phyloP scores from a whole-genome alignment of 2,888 invertebrate species.

The Pseudococcus viburni region DNA sequence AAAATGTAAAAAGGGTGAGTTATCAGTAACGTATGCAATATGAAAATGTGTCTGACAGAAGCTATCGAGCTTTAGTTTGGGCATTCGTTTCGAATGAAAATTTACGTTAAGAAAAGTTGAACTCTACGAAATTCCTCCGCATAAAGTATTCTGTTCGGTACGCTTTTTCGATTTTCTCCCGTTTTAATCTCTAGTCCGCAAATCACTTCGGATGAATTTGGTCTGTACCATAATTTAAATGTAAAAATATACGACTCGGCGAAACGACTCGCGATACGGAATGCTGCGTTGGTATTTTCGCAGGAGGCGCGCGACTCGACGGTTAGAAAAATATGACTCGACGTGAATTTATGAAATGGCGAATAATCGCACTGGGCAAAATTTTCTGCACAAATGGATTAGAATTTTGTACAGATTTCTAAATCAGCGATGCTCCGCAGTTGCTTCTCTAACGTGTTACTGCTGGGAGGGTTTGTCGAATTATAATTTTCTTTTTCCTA shows the following conservation, averaged over 20 bases:
- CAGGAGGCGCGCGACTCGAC: slow-evolving; percentile 3
- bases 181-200: slow-evolving; percentile 64
- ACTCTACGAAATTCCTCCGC: slow-evolving; percentile 45
- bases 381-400: slow-evolving; percentile 7
- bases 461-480: background rate
- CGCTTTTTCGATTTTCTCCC: slow-evolving; percentile 53
- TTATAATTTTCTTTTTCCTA: background rate
- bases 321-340: slow-evolving; percentile 26
- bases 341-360: slow-evolving; percentile 4
- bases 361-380: background rate
- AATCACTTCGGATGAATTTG: slow-evolving; percentile 60
- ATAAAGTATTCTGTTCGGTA: slow-evolving; percentile 57
- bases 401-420: background rate
- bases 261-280: slow-evolving; percentile 4
- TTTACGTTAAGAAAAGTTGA: slow-evolving; percentile 62
- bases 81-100: slow-evolving; percentile 54
- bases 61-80: slow-evolving; percentile 60
- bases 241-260: slow-evolving; percentile 49
- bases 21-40: slow-evolving; percentile 64
- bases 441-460: background rate
- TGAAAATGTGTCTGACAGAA: slow-evolving; percentile 64
- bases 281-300: background rate
- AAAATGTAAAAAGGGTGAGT: slow-evolving; percentile 17
- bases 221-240: slow-evolving; percentile 46
- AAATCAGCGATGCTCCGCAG: background rate